Conservation (phyloP, 2,113 vertebrate species). For the Neolamprologus brichardi region DNA sequence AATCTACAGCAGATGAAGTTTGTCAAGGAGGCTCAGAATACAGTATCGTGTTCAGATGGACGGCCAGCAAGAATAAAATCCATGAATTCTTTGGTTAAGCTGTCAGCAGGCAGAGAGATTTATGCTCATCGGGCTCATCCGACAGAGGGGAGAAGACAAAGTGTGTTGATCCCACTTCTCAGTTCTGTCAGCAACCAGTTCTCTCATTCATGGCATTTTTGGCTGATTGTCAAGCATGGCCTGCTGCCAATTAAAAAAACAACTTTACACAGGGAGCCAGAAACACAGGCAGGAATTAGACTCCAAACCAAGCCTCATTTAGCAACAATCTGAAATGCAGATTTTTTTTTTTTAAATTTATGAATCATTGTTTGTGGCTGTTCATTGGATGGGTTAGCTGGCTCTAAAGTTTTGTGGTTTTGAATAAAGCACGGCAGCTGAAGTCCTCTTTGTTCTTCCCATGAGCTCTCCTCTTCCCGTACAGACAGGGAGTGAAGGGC, state of each 20-base stretch:
- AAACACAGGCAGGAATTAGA: neutral
- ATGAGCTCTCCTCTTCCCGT: conserved; percentile 28
- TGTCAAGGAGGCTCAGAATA: neutral
- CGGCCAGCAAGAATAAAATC: conserved; percentile 16
- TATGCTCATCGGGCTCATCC: neutral
- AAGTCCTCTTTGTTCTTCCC: conserved; percentile 38
- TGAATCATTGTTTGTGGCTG: conserved; percentile 21
- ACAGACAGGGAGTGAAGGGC: conserved; percentile 24
- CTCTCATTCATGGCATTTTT: conserved; percentile 39
- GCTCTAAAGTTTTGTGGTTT: conserved; percentile 43
- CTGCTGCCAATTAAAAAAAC: conserved; percentile 25
- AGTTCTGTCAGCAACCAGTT: neutral
- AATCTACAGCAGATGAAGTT: conserved; percentile 11
- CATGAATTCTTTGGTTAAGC: conserved; percentile 34
- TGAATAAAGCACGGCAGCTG: conserved; percentile 34
- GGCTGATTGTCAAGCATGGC: conserved; percentile 10
- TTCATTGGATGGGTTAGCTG: conserved; percentile 9
- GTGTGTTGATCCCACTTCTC: conserved; percentile 8
- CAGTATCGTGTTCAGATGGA: conserved; percentile 1
- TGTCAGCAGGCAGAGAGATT: conserved; percentile 21
- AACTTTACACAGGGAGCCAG: conserved; percentile 17
- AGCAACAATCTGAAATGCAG: conserved; percentile 32
- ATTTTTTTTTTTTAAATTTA: neutral
- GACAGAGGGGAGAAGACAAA: conserved; percentile 11
- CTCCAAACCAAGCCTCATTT: conserved; percentile 39